Conservation (phyloP, 1,140 invertebrate genomes). For the Diploscapter pachys region DNA sequence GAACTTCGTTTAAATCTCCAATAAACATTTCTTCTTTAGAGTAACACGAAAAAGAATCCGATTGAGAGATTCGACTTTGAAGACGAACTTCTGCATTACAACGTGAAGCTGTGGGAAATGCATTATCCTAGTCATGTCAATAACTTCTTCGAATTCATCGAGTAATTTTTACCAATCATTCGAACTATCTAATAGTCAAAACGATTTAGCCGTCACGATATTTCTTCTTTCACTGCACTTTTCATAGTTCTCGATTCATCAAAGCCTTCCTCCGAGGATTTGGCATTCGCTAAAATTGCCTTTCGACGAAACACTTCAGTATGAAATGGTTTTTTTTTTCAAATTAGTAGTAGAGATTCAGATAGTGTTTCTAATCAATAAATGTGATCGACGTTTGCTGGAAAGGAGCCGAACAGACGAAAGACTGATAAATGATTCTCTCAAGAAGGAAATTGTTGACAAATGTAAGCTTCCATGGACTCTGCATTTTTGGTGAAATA, state of each 20-base stretch:
- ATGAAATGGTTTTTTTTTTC: background rate
- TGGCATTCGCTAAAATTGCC: constrained; percentile 34
- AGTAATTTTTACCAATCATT: constrained; percentile 4
- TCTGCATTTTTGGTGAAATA: background rate
- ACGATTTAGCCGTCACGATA: constrained; percentile 23
- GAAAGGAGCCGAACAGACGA: constrained; percentile 27
- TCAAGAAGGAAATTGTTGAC: constrained; percentile 32
- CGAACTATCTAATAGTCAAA: background rate
- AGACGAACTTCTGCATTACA: constrained; percentile 32
- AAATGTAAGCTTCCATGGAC: constrained; percentile 10
- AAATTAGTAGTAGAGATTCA: background rate
- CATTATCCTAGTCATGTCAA: constrained; percentile 32
- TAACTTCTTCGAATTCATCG: constrained; percentile 33
- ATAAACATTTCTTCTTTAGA: constrained; percentile 9
- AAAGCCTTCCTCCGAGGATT: constrained; percentile 28
- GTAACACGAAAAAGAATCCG: constrained; percentile 10
- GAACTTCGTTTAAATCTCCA: background rate
- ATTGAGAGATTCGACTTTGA: constrained; percentile 32
- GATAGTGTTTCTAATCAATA: constrained; percentile 26
- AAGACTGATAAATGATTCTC: constrained; percentile 27
- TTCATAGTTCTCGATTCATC: constrained; percentile 26
- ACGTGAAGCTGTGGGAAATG: constrained; percentile 32
- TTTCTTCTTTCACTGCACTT: constrained; percentile 33
- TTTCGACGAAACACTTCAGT: constrained; percentile 24
- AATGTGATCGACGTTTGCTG: constrained; percentile 20